Conservation (phyloP, 2,113 vertebrate genomes). For the Centropus bengalensis region DNA sequence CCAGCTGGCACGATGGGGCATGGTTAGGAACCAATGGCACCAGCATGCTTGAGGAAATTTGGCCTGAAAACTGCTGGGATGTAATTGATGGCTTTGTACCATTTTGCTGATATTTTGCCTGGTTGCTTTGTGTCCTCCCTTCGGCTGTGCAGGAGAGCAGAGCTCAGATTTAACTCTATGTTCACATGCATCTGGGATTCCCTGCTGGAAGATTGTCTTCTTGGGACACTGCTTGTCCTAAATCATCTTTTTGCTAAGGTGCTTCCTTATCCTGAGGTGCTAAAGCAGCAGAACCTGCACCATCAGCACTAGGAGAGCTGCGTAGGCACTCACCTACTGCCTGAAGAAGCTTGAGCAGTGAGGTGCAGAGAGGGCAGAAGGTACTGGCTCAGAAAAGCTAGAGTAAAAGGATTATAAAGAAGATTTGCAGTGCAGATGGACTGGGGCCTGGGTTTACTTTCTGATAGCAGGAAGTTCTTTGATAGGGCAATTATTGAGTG, state of each 20-base stretch:
- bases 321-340: not conserved
- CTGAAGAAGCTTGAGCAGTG: not conserved
- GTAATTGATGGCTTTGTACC: not conserved
- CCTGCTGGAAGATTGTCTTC: not conserved
- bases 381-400: not conserved
- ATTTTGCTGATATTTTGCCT: constrained; percentile 8
- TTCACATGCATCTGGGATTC: not conserved
- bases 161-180: not conserved
- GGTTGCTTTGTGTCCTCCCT: not conserved
- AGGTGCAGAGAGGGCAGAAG: not conserved
- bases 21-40: not conserved
- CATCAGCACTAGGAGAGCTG: not conserved
- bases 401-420: not conserved
- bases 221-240: not conserved
- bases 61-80: not conserved
- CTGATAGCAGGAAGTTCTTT: not conserved
- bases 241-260: not conserved
- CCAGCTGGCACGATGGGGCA: not conserved
- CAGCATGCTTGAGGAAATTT: not conserved
- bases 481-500: not conserved
- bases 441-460: not conserved
- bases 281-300: not conserved
- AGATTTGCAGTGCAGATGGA: not conserved
- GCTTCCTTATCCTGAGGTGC: not conserved
- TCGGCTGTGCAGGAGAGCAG: not conserved